Evolutionary conservation across 2,113 vertebrate species (phyloP).

Genomic region (Hippocampus zosterae): DNA sequence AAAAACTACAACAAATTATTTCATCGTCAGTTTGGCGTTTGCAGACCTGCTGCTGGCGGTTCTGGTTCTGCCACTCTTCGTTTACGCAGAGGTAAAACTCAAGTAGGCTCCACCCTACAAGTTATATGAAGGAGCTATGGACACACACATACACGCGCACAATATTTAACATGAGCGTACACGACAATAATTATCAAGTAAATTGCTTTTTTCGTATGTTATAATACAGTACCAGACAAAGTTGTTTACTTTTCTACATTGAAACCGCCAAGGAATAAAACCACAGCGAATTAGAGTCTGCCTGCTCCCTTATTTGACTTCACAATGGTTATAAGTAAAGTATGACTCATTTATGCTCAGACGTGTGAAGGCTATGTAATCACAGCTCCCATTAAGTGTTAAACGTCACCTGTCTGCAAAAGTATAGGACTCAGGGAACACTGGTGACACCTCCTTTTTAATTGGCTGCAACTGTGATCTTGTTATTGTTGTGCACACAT

Average conservation of each 20-base stretch:
- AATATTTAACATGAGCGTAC: too few relatives aligned
- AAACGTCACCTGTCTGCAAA: conserved; percentile 20
- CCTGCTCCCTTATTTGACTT: neutral
- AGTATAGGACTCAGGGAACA: neutral
- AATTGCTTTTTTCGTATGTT: too few relatives aligned
- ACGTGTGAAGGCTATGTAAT: neutral
- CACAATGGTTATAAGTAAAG: neutral
- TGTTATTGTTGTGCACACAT: conserved; percentile 16
- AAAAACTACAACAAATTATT: conserved; percentile 93
- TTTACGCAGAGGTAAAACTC: conserved; percentile 72
- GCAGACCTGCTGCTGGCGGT: conserved; percentile 86
- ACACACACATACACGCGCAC: neutral
- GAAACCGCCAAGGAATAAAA: too few relatives aligned
- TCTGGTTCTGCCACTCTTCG: conserved; percentile 88
- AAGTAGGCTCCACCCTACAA: neutral
- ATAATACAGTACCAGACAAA: too few relatives aligned
- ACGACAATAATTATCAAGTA: too few relatives aligned
- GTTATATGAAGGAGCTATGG: neutral
- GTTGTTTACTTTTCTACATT: too few relatives aligned
- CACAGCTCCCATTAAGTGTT: conserved; percentile 1
- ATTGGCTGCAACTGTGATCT: conserved; percentile 30
- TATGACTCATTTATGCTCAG: neutral
- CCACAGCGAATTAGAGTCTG: neutral
- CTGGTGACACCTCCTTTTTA: conserved; percentile 16
- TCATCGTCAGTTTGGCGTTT: conserved; percentile 89